These are phyloP conservation scores for Microctonus aethiopoides DNA, from an alignment of 2,888 invertebrate genomes.

Conservation along the genomic window DNA sequence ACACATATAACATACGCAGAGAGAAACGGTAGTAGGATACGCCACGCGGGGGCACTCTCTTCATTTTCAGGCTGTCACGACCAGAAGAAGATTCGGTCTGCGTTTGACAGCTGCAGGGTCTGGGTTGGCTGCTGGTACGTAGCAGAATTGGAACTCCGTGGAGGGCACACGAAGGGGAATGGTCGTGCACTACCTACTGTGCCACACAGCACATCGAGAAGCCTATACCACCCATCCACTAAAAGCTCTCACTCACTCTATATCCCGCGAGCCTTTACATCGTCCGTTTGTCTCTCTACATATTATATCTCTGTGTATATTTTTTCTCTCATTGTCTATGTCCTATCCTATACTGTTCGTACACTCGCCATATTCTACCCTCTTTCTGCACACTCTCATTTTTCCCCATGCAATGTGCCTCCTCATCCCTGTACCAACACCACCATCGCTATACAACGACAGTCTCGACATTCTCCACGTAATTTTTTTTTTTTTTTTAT, in stretches of 20 bases:
- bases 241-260: background rate
- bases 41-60: conserved; percentile 59
- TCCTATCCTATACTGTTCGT: conserved; percentile 26
- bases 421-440: conserved; percentile 21
- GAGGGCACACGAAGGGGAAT: conserved; percentile 46
- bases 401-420: background rate
- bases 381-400: conserved; percentile 17
- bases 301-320: conserved; percentile 12
- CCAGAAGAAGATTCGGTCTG: conserved; percentile 67
- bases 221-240: background rate
- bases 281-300: conserved; percentile 3
- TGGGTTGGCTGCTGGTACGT: conserved; percentile 53
- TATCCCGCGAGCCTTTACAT: background rate
- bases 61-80: conserved; percentile 66
- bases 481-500: conserved; percentile 30
- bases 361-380: conserved; percentile 28
- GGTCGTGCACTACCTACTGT: conserved; percentile 50
- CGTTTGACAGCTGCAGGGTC: conserved; percentile 67
- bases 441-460: conserved; percentile 11
- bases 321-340: conserved; percentile 21
- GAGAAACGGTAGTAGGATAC: conserved; percentile 1
- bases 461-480: conserved; percentile 16
- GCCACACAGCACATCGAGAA: conserved; percentile 39
- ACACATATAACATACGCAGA: background rate
- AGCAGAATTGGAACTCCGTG: conserved; percentile 55